A percentile compares a stretch with the other conserved stretches of the same genome.
phyloP scores from a whole-genome alignment of 2,113 vertebrate genomes.

The Zootoca vivipara region DNA sequence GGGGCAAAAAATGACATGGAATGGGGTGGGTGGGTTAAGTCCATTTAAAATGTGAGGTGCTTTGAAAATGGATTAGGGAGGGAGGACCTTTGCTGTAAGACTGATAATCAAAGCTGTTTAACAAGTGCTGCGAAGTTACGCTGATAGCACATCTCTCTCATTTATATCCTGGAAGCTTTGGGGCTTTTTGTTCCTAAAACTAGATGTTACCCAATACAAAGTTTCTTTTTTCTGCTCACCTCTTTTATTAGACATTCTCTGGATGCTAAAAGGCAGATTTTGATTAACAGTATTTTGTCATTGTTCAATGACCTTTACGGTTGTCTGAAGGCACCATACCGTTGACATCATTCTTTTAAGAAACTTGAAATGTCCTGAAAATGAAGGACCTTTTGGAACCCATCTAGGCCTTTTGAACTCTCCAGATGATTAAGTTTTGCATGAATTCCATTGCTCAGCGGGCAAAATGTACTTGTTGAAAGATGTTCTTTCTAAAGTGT shows the following conservation, averaged over 20 bases:
- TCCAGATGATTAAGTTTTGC: not conserved
- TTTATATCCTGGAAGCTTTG: not conserved
- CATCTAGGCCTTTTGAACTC: not conserved
- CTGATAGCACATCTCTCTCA: not conserved
- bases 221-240: not conserved
- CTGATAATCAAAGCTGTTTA: not conserved
- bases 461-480: not conserved
- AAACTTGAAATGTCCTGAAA: not conserved
- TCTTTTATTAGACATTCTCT: not conserved
- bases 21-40: no score
- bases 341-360: not conserved
- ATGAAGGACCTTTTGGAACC: not conserved
- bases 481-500: not conserved
- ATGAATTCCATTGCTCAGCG: not conserved
- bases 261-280: not conserved
- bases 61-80: not conserved
- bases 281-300: not conserved
- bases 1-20: no score
- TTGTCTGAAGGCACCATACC: not conserved
- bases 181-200: not conserved
- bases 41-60: not conserved
- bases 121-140: not conserved
- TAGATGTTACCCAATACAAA: not conserved
- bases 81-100: not conserved
- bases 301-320: not conserved